Conservation (phyloP, 2,888 invertebrate species). For the Macropis europaea region DNA sequence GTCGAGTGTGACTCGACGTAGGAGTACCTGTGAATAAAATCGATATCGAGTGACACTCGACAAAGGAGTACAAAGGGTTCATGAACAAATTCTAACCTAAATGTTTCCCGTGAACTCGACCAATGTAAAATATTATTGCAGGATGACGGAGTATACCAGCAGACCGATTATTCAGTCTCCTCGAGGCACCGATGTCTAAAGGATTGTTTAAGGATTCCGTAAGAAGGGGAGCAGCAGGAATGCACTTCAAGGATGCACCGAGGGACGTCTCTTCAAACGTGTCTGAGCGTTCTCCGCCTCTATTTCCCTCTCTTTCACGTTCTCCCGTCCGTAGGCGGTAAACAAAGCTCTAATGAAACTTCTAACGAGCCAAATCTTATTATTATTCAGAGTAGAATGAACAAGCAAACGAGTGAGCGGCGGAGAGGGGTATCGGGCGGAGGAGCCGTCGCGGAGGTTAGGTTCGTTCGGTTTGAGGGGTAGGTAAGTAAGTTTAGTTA, state of each 20-base stretch:
- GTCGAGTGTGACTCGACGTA: too few relatives aligned
- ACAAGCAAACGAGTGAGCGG: slow-evolving; percentile 39
- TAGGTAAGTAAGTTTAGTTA: slow-evolving; percentile 71
- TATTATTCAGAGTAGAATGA: slow-evolving; percentile 69
- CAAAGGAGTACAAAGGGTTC: too few relatives aligned
- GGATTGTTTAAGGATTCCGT: background rate
- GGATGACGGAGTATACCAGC: too few relatives aligned
- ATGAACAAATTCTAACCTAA: too few relatives aligned
- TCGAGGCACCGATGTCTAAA: too few relatives aligned
- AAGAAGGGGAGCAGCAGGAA: background rate
- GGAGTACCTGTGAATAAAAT: too few relatives aligned
- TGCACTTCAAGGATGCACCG: slow-evolving; percentile 5
- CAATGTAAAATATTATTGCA: too few relatives aligned
- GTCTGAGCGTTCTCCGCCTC: slow-evolving; percentile 22
- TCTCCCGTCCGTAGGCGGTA: slow-evolving; percentile 54
- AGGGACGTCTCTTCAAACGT: slow-evolving; percentile 32
- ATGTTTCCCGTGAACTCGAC: too few relatives aligned
- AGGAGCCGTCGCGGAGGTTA: slow-evolving; percentile 46
- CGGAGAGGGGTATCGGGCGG: slow-evolving; percentile 36
- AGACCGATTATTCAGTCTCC: too few relatives aligned
- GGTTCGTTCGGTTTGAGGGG: slow-evolving; percentile 64
- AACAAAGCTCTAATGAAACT: slow-evolving; percentile 76
- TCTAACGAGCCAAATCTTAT: slow-evolving; percentile 76
- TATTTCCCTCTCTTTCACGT: slow-evolving; percentile 25
- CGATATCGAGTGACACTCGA: too few relatives aligned